Evolutionary conservation across 2,797 vertebrate genomes (phyloP).

Genomic region (Rhynchotus rufescens): DNA sequence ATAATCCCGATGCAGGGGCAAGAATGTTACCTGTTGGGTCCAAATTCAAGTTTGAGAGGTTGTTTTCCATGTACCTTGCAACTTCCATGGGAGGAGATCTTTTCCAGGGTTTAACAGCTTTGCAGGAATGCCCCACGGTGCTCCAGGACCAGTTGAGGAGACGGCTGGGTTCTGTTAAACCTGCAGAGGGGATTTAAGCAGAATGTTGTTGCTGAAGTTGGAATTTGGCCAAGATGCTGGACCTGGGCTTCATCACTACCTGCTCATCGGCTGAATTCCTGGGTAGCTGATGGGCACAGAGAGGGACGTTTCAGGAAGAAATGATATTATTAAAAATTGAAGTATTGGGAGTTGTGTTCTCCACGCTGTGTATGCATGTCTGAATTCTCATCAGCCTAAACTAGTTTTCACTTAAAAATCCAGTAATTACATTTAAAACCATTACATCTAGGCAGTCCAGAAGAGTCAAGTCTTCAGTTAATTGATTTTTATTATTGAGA

Average conservation of each 20-base stretch:
- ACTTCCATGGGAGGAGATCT: slow-evolving; percentile 9
- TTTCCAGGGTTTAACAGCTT: slow-evolving; percentile 20
- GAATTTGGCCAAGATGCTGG: background rate
- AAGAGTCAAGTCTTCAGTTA: background rate
- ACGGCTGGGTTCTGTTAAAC: background rate
- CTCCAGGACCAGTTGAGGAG: slow-evolving; percentile 2
- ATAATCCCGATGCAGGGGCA: background rate
- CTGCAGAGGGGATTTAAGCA: background rate
- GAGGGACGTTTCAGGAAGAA: background rate
- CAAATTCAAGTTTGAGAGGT: slow-evolving; percentile 7
- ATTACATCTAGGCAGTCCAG: background rate
- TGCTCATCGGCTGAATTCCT: background rate
- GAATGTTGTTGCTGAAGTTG: slow-evolving; percentile 9
- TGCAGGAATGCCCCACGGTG: background rate
- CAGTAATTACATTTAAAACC: background rate
- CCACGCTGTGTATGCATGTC: rapidly evolving
- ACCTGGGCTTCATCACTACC: background rate
- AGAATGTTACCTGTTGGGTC: background rate
- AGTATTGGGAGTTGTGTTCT: background rate
- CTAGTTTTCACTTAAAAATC: background rate
- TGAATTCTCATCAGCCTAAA: background rate
- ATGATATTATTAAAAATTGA: background rate
- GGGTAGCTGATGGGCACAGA: background rate
- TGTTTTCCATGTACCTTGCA: slow-evolving; percentile 44
- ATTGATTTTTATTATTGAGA: background rate